phyloP scores from a whole-genome alignment of 2,797 vertebrate species.

The Poecile montanus region DNA sequence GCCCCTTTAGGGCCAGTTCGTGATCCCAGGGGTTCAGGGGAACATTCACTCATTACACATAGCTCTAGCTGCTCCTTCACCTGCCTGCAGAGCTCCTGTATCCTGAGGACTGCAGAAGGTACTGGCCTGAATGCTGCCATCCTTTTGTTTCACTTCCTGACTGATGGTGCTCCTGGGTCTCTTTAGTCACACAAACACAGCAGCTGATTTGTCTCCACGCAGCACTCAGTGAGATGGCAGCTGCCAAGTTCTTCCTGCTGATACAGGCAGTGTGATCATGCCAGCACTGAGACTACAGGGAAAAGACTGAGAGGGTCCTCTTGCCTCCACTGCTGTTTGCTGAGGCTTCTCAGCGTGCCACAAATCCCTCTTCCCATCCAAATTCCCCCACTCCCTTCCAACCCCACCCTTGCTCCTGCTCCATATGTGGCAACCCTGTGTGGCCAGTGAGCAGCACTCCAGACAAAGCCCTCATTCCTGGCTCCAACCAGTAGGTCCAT shows the following conservation, averaged over 20 bases:
- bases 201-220: slow-evolving; percentile 11
- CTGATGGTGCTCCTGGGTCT: slow-evolving; percentile 54
- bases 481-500: neutral
- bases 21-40: neutral
- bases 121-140: slow-evolving; percentile 16
- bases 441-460: neutral
- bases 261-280: neutral
- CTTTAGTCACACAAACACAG: slow-evolving; percentile 53
- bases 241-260: slow-evolving; percentile 46
- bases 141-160: slow-evolving; percentile 45
- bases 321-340: neutral
- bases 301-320: neutral
- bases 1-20: neutral
- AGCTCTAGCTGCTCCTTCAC: neutral
- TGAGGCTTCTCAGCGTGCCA: neutral
- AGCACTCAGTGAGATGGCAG: neutral
- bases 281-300: neutral
- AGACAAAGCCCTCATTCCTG: neutral
- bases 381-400: neutral
- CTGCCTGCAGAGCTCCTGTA: neutral
- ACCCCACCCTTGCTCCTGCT: neutral
- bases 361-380: neutral
- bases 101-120: neutral
- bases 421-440: rapidly evolving
- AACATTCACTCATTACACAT: neutral